Evolutionary conservation across 2,888 invertebrate genomes (phyloP).

Genomic region (Entomobrya multifasciata): DNA sequence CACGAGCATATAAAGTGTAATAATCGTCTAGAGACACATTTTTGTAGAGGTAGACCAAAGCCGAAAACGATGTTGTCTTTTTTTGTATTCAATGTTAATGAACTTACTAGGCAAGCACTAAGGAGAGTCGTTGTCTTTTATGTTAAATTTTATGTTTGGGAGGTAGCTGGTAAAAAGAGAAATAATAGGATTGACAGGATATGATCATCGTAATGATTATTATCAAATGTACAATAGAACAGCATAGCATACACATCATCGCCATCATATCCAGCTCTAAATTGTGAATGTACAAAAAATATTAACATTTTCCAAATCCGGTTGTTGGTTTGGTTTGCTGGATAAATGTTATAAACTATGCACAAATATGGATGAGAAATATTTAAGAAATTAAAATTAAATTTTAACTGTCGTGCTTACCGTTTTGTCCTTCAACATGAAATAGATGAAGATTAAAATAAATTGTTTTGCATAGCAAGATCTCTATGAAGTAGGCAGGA

Average conservation of each 20-base stretch:
- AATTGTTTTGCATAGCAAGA: background rate
- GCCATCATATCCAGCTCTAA: constrained; percentile 49
- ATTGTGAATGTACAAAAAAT: background rate
- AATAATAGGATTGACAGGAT: constrained; percentile 62
- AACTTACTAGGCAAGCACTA: too few species aligned
- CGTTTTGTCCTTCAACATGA: background rate
- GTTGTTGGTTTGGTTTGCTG: background rate
- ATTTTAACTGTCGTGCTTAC: background rate
- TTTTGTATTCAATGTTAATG: too few species aligned
- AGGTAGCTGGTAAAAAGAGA: constrained; percentile 17
- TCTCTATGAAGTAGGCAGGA: background rate
- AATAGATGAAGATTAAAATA: constrained; percentile 32
- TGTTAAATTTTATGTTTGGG: constrained; percentile 29
- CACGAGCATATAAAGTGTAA: too few species aligned
- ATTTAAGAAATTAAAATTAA: too few species aligned
- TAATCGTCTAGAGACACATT: too few species aligned
- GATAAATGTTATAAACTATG: background rate
- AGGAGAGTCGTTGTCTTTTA: constrained; percentile 12
- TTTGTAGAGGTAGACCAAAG: too few species aligned
- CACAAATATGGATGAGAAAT: background rate
- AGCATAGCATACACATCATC: constrained; percentile 15
- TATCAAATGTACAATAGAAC: constrained; percentile 25
- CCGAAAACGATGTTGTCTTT: too few species aligned
- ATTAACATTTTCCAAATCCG: too few species aligned
- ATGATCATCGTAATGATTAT: constrained; percentile 45